Base-by-base conservation (phyloP, 2,888 invertebrate genomes). In the Ctenicera cuprea region DNA sequence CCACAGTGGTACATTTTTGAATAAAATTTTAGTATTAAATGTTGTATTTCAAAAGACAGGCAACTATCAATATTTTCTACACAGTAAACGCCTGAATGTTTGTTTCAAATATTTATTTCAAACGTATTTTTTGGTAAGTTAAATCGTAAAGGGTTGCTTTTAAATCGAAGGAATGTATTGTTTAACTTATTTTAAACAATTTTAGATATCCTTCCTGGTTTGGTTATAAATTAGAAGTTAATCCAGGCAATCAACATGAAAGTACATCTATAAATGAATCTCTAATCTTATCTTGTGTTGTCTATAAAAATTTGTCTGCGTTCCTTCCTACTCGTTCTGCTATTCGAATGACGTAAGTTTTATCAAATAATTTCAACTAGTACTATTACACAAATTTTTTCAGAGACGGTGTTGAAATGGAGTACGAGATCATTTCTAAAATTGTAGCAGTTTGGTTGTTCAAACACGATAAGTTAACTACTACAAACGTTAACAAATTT, bases 331-430 rank as follows among this genome's bases (percentile, higher is more conserved):
- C 89, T 0, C 85, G 92, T 68, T 90, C 91, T 63, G 88, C 90
- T 66, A 89, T 91, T 75, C 90, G 92, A 82, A 88, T 90, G 77
- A 90, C 90, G 93, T 93, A 87, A 89, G 91, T 88, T 62, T 30
- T 38, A 50, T 26, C 7, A 22, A 48, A 48, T 20, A n/a, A 48
- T 1, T 48, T 1, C 0, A 9, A 9, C 9, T 20, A 9, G 8
- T 20, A 14, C 18, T 48, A 5, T 20, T 48, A 26, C 18, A 26
- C 1, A 65, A 14, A 37, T 62, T 11, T 0, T 84, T 82, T 4
- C 83, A 93, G 93, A 83, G 91, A 90, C 80, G 92, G 92, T 0
- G 89, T 89, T n/a, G 92, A 92, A 83, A 86, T 92, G 81, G 91
- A 93, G 83, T 93, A 92, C 85, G 89, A 89, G 80, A 87, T 93